These are phyloP conservation scores for Esox lucius DNA, from an alignment of 2,797 vertebrate species.

Conservation along the genomic window DNA sequence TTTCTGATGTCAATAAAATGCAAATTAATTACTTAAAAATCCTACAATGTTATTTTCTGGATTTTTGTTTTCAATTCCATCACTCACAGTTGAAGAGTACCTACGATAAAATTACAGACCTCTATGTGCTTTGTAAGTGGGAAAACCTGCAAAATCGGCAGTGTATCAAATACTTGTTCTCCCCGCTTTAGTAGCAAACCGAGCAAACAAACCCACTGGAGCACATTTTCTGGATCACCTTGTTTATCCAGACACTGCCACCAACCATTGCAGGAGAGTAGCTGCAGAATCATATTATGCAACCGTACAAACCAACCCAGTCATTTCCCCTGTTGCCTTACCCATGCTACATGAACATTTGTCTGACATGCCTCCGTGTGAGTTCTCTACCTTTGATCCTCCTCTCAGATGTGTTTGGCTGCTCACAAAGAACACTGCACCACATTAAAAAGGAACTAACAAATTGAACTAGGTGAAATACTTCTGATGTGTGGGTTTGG, in stretches of 20 bases:
- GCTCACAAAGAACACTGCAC: conserved; percentile 3
- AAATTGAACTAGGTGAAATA: conserved; percentile 16
- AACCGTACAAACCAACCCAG: conserved; percentile 14
- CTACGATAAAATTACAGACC: no score
- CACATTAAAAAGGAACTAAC: conserved; percentile 15
- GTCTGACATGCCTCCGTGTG: background rate
- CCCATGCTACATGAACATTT: background rate
- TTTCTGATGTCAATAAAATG: no score
- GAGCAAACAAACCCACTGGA: conserved; percentile 30
- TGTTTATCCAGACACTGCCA: conserved; percentile 20
- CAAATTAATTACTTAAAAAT: no score
- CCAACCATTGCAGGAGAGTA: background rate
- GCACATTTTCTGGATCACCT: conserved; percentile 52
- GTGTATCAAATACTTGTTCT: no score
- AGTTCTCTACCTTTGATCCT: conserved; percentile 3
- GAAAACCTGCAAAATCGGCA: no score
- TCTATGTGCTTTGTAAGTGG: no score
- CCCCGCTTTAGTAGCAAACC: no score
- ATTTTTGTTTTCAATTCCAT: no score
- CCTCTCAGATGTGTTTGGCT: conserved; percentile 6
- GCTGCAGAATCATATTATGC: conserved; percentile 24
- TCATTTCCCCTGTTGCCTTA: background rate
- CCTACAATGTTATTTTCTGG: no score
- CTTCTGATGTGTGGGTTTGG: conserved; percentile 2
- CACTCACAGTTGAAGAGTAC: no score